phyloP scores from a whole-genome alignment of 64 coral and sea anemone species.

The Cladopsammia gracilis region DNA sequence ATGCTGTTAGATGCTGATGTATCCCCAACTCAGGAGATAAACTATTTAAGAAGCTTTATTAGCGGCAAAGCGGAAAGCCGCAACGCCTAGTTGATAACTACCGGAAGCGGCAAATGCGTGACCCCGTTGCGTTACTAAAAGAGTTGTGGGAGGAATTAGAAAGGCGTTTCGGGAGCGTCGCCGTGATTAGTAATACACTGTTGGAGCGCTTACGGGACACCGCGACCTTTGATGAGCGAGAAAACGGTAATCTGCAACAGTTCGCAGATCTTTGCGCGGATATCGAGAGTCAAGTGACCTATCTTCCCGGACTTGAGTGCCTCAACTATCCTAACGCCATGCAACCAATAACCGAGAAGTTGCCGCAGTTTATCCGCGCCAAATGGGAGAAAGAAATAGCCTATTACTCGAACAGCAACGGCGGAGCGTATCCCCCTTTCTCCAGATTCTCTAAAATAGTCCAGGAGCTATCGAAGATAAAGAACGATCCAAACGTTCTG shows the following conservation, averaged over 20 bases:
- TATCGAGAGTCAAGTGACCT: background rate
- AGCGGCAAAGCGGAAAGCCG: constrained; percentile 33
- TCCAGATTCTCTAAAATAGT: too few species aligned
- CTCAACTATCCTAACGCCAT: background rate
- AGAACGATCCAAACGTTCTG: too few species aligned
- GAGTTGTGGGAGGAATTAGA: constrained; percentile 63
- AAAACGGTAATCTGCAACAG: constrained; percentile 42
- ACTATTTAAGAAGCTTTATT: constrained; percentile 67
- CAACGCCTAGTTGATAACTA: constrained; percentile 67
- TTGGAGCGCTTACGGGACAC: constrained; percentile 6
- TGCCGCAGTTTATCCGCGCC: too few species aligned
- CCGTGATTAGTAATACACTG: constrained; percentile 20
- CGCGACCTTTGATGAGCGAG: constrained; percentile 24
- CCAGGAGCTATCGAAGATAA: too few species aligned
- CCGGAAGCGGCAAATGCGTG: constrained; percentile 35
- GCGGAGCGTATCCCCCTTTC: too few species aligned
- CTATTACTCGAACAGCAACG: too few species aligned
- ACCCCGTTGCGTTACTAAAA: constrained; percentile 26
- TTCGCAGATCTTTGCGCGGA: constrained; percentile 12
- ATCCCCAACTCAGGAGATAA: constrained; percentile 33
- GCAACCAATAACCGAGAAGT: constrained; percentile 12
- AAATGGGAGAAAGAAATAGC: too few species aligned
- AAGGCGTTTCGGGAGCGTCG: constrained; percentile 49
- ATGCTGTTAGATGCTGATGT: constrained; percentile 34
- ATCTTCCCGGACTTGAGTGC: too few species aligned